Conservation (phyloP, 2,888 invertebrate genomes). For the Coremacera marginata region DNA sequence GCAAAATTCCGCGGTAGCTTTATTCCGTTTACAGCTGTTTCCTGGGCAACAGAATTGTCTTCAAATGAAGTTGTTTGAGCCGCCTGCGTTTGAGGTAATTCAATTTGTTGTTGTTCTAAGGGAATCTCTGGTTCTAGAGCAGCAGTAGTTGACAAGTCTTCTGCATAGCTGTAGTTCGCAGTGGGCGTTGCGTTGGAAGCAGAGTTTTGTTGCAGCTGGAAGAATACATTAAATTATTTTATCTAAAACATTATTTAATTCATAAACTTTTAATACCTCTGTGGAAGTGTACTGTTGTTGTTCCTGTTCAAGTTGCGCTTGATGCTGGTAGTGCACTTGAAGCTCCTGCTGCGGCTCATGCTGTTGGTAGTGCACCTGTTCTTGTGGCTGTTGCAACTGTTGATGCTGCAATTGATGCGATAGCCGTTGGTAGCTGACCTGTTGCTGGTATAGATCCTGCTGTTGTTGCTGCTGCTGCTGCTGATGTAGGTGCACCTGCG, state of each 20-base stretch:
- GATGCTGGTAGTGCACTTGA: conserved; percentile 27
- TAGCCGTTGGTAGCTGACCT: conserved; percentile 35
- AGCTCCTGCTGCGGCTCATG: conserved; percentile 32
- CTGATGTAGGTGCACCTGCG: conserved; percentile 21
- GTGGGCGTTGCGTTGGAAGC: neutral
- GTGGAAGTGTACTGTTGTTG: conserved; percentile 36
- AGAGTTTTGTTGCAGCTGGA: conserved; percentile 18
- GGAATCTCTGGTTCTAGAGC: conserved; percentile 42
- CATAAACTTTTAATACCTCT: conserved; percentile 6
- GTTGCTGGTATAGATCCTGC: conserved; percentile 22
- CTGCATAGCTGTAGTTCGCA: neutral
- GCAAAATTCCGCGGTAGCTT: conserved; percentile 65
- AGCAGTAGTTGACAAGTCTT: neutral
- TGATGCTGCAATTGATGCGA: conserved; percentile 19
- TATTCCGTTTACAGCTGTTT: conserved; percentile 54
- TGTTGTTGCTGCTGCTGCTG: conserved; percentile 26
- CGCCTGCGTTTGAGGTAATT: conserved; percentile 41
- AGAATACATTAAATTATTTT: neutral
- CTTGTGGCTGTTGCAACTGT: conserved; percentile 35
- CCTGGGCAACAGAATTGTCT: conserved; percentile 15
- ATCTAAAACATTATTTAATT: neutral
- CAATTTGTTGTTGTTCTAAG: conserved; percentile 50
- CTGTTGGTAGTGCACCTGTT: conserved; percentile 39
- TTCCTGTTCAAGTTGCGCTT: conserved; percentile 40
- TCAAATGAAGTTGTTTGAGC: conserved; percentile 15